Conservation (phyloP, 2,888 invertebrate genomes). For the Eilema griseolum region DNA sequence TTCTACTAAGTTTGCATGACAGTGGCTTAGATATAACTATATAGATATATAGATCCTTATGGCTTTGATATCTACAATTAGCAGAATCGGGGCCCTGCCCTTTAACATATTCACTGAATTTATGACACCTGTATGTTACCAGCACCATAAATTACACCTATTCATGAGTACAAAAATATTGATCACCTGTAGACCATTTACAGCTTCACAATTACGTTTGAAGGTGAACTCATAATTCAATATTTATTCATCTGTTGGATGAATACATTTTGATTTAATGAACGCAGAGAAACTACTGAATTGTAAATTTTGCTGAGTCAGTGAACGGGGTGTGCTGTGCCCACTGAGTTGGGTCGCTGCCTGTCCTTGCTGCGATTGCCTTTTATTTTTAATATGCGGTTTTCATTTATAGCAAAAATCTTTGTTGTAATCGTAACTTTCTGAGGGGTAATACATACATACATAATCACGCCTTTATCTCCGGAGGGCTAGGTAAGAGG, state of each 20-base stretch:
- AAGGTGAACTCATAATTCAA: neutral
- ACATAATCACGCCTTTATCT: no score
- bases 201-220: neutral
- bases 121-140: no score
- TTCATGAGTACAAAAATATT: neutral
- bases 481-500: no score
- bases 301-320: conserved; percentile 45
- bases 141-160: neutral
- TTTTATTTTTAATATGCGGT: conserved; percentile 9
- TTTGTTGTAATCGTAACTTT: neutral
- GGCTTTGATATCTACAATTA: no score
- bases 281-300: conserved; percentile 41
- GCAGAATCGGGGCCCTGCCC: no score
- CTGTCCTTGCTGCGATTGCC: conserved; percentile 22
- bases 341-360: conserved; percentile 20
- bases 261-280: conserved; percentile 35
- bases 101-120: neutral
- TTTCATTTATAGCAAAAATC: neutral
- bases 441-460: neutral
- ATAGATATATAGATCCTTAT: no score
- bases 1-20: no score
- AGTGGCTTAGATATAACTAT: no score
- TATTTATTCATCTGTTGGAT: conserved; percentile 12
- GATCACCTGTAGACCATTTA: neutral
- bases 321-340: conserved; percentile 31